Conservation (phyloP, 1,140 invertebrate species). For the Euwallacea fornicatus region DNA sequence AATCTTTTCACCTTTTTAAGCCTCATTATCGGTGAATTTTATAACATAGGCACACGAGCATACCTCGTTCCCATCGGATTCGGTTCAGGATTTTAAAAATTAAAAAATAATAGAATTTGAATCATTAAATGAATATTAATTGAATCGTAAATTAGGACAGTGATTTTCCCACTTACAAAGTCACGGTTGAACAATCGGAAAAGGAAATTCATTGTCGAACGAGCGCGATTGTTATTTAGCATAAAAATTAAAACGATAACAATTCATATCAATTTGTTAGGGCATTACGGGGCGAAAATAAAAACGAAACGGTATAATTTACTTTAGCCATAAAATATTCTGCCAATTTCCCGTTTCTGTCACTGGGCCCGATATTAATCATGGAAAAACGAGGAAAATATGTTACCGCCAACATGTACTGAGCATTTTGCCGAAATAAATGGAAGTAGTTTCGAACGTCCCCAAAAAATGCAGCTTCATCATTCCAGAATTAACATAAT, state of each 20-base stretch:
- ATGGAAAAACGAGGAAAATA: slow-evolving; percentile 33
- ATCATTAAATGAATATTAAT: too few relatives aligned
- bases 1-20: too few relatives aligned
- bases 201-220: too few relatives aligned
- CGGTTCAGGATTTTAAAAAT: too few relatives aligned
- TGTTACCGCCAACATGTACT: slow-evolving; percentile 28
- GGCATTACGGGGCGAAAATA: slow-evolving; percentile 28
- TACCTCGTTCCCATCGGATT: too few relatives aligned
- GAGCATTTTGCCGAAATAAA: slow-evolving; percentile 29
- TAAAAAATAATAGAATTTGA: too few relatives aligned
- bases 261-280: slow-evolving; percentile 31
- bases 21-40: too few relatives aligned
- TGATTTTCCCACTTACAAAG: too few relatives aligned
- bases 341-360: slow-evolving; percentile 34
- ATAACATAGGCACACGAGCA: too few relatives aligned
- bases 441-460: slow-evolving; percentile 13
- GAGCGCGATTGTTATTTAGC: slow-evolving; percentile 15
- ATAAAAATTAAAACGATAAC: slow-evolving; percentile 26
- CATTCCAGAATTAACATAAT: slow-evolving; percentile 10
- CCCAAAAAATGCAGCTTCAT: slow-evolving; percentile 28
- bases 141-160: too few relatives aligned
- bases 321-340: slow-evolving; percentile 33
- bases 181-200: too few relatives aligned
- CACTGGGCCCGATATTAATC: slow-evolving; percentile 28
- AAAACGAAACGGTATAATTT: slow-evolving; percentile 35